Evolutionary conservation across 2,113 vertebrate species (phyloP).

Genomic region (Malurus cyaneus): DNA sequence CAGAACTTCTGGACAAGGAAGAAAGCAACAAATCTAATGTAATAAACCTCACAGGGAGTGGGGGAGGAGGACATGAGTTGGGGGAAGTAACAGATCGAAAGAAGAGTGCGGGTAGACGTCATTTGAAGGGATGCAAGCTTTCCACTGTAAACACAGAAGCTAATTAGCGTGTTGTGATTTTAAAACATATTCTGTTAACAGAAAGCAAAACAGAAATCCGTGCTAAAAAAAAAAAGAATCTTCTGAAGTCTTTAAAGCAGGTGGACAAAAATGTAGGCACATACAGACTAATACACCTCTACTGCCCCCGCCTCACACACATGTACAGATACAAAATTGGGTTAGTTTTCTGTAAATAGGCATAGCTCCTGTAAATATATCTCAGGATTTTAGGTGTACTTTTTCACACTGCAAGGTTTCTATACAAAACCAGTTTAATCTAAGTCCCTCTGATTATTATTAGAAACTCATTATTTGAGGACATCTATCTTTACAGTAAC

Average conservation of each 20-base stretch:
- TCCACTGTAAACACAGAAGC: background rate
- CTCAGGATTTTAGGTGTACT: conserved; percentile 22
- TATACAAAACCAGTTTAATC: conserved; percentile 38
- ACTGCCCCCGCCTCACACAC: background rate
- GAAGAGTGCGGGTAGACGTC: background rate
- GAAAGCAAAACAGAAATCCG: background rate
- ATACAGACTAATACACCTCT: background rate
- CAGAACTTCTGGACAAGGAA: conserved; percentile 13
- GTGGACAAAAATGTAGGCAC: background rate
- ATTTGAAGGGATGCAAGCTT: background rate
- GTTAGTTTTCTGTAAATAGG: conserved; percentile 47
- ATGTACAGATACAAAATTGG: background rate
- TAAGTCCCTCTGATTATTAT: conserved; percentile 54
- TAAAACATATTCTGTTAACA: conserved; percentile 10
- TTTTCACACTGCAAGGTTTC: conserved; percentile 17
- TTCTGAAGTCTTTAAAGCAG: background rate
- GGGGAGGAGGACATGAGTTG: no score
- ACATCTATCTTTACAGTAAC: conserved; percentile 58
- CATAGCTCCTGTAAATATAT: conserved; percentile 42
- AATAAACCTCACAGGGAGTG: background rate
- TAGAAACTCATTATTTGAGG: conserved; percentile 61
- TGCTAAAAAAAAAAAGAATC: background rate
- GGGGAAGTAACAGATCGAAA: background rate
- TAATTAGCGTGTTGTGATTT: conserved; percentile 19
- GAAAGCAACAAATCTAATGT: background rate